These are phyloP conservation scores for Metopia argyrocephala DNA, from an alignment of 2,888 invertebrate species.

Conservation along the genomic window DNA sequence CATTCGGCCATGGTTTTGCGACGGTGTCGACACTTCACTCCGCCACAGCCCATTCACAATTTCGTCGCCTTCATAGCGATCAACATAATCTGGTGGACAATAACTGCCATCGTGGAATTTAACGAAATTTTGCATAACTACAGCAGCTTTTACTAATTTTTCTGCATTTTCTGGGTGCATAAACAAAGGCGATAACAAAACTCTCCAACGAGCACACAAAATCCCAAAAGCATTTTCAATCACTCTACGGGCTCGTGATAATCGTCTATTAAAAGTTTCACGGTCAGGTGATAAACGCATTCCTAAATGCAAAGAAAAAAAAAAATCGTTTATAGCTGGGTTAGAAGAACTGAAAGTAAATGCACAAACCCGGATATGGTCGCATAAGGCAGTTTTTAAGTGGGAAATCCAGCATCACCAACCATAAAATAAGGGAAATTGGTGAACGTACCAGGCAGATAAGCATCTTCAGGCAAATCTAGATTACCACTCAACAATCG, in stretches of 20 bases:
- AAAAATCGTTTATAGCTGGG: background rate
- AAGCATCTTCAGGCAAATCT: constrained; percentile 46
- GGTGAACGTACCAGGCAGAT: constrained; percentile 29
- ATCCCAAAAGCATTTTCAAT: background rate
- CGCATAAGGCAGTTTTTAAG: constrained; percentile 38
- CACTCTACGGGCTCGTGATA: constrained; percentile 43
- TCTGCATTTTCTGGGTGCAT: no score
- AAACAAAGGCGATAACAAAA: no score
- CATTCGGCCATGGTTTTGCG: constrained; percentile 32
- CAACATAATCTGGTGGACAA: constrained; percentile 54
- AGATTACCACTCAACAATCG: constrained; percentile 39
- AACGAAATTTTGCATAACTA: no score
- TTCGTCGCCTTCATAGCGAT: constrained; percentile 43
- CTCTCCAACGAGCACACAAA: no score
- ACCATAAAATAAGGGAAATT: constrained; percentile 52
- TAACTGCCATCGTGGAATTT: constrained; percentile 36
- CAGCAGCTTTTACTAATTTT: no score
- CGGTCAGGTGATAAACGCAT: constrained; percentile 34
- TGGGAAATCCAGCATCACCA: constrained; percentile 52
- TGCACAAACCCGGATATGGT: constrained; percentile 38
- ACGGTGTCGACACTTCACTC: constrained; percentile 31
- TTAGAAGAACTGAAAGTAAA: background rate
- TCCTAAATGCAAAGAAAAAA: background rate
- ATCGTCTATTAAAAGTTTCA: constrained; percentile 43
- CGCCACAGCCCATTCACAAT: constrained; percentile 54